These are phyloP conservation scores for Linnaemya vulpina DNA, from an alignment of 2,888 invertebrate species.

Conservation along the genomic window DNA sequence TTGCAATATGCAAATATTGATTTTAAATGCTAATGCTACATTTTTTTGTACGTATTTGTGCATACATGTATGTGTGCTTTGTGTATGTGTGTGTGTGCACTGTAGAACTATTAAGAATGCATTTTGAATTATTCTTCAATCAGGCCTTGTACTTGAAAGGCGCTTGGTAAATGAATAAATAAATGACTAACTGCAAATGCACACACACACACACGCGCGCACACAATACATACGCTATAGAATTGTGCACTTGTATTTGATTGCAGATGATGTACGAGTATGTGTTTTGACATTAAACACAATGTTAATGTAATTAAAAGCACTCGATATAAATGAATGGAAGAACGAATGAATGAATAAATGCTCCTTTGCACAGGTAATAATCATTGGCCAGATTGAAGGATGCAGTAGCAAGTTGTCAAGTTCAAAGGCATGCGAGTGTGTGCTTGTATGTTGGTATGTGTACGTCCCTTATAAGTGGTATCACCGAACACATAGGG, in stretches of 20 bases:
- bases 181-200: slow-evolving; percentile 38
- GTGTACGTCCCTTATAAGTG: neutral
- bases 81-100: neutral
- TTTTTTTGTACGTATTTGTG: no score
- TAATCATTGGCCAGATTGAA: slow-evolving; percentile 64
- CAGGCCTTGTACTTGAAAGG: slow-evolving; percentile 66
- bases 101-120: slow-evolving; percentile 27
- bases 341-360: slow-evolving; percentile 38
- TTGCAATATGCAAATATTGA: neutral
- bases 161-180: slow-evolving; percentile 56
- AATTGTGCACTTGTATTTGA: neutral
- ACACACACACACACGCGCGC: neutral
- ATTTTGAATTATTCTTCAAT: slow-evolving; percentile 60
- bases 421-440: slow-evolving; percentile 77
- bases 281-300: slow-evolving; percentile 55
- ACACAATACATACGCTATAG: neutral
- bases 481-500: neutral
- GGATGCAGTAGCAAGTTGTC: slow-evolving; percentile 71
- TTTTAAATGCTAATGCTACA: no score
- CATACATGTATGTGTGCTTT: neutral
- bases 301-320: slow-evolving; percentile 68
- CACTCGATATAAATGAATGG: slow-evolving; percentile 59
- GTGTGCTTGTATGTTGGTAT: neutral
- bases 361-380: slow-evolving; percentile 53
- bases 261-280: neutral